These are phyloP conservation scores for Agriopis leucophaearia DNA, from an alignment of 2,888 invertebrate genomes.

Conservation along the genomic window DNA sequence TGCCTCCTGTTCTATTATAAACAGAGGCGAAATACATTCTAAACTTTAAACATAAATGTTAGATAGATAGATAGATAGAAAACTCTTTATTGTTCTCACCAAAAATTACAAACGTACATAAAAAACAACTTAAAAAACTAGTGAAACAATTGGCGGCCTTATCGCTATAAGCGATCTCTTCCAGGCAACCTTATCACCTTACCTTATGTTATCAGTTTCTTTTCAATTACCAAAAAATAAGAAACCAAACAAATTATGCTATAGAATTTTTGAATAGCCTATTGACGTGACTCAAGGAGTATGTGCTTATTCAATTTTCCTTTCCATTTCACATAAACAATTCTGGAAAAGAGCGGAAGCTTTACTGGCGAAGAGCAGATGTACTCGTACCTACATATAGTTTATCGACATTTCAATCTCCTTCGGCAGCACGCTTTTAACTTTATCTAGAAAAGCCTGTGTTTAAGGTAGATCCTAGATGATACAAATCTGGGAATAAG, in stretches of 20 bases:
- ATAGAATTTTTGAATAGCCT: slow-evolving; percentile 4
- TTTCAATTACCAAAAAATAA: slow-evolving; percentile 1
- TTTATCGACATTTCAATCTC: slow-evolving; percentile 21
- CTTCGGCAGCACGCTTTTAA: not conserved
- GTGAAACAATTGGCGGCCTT: too few relatives aligned
- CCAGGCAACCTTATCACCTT: too few relatives aligned
- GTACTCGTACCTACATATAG: not conserved
- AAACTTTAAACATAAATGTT: slow-evolving; percentile 10
- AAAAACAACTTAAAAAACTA: too few relatives aligned
- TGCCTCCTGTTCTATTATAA: not conserved
- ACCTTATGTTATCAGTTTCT: slow-evolving; percentile 1
- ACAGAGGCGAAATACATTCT: slow-evolving; percentile 13
- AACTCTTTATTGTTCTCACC: too few relatives aligned
- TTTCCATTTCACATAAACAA: slow-evolving; percentile 3
- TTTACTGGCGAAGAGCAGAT: slow-evolving; percentile 1
- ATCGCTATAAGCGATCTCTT: too few relatives aligned
- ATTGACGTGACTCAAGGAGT: not conserved
- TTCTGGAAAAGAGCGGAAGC: not conserved
- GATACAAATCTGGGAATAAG: not conserved
- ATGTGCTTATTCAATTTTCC: not conserved
- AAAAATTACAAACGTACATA: too few relatives aligned
- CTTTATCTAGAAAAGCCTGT: not conserved
- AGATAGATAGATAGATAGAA: too few relatives aligned
- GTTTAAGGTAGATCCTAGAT: not conserved
- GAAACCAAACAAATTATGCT: slow-evolving; percentile 22